Evolutionary conservation across 2,888 invertebrate genomes (phyloP), one percentile per base, ranked within the genome.

Genomic region (Meta bourneti): DNA sequence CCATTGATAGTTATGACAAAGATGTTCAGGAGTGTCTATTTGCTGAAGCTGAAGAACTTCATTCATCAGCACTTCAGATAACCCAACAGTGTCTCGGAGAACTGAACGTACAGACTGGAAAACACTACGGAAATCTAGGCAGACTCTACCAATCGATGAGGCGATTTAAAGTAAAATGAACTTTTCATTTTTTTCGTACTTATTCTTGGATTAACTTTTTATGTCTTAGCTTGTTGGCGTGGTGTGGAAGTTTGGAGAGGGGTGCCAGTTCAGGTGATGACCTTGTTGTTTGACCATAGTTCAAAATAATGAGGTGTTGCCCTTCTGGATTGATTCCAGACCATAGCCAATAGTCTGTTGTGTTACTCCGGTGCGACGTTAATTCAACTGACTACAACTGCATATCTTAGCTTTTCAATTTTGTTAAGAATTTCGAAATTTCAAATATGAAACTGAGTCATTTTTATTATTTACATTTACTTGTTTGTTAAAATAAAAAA

Each of bases 61-160:
- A 99, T 95, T 96, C 97, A 94, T 97, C 97, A 87, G 98, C 98
- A 6, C 95, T 99, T 81, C 96, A 96, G 84, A 95, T 98, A 74
- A 97, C 98, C 16, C 96, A 97, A 95, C 96, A 97, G 94, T 97
- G 97, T 0, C 98, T 98, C 95, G 98, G 99, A 0, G 98, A 98
- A 95, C 96, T 97, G 94, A 98, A 98, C 95, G 98, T 98, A 70
- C 98, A 98, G 95, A 98, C 98, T 0, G 98, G 98, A 84, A 98
- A 98, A 95, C 98, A 98, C 95, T 99, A 98, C 95, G 98, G 98
- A 13, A 99, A 99, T 96, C 96, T 99, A 83, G 99, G 99, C 89
- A 96, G 99, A 16, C 96, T 99, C 16, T 98, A 98, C 95, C 98
- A 99, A 95, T 98, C 98, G 94, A 98, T 98, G 98, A 96, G 96